Base-by-base conservation (phyloP, 2,888 invertebrate species). In the Odontocerum albicorne region DNA sequence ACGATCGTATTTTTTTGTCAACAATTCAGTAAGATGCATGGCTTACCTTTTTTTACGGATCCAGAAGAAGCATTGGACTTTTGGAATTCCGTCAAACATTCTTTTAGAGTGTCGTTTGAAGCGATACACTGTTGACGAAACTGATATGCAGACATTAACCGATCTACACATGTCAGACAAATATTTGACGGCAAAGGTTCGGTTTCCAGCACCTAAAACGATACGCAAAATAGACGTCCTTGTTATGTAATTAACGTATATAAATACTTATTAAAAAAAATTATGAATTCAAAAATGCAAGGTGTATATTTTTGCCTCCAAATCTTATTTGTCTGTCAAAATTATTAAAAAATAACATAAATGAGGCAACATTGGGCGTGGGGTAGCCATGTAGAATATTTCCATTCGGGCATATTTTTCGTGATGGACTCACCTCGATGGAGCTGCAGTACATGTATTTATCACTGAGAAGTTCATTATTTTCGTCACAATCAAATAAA, bases 341-440 rank as follows among this genome's bases (percentile, higher is more conserved):
- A 53, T 40, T 21, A 49, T 36, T 31, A 75, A 74, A 77, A 77
- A 77, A 77, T 76, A n/a, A n/a, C n/a, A 77, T 76, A 76, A 73
- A 69, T 71, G 69, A 68, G 69, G 65, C 69, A 68, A 73, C 74
- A 75, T 56, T 50, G 72, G 67, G 66, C 51, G 71, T 72, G 70
- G 77, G 77, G 78, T 77, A 77, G 77, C 78, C 77, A 77, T 73
- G 76, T 75, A 74, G 57, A 75, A 74, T 75, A 76, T 77, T 77
- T 76, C 74, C 57, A 42, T 17, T 21, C 38, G 38, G 47, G 47
- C 47, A 47, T n/a, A n/a, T n/a, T n/a, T n/a, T n/a, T n/a, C n/a
- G n/a, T n/a, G n/a, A n/a, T n/a, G n/a, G n/a, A 73, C 74, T 73
- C 72, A 77, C 78, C 74, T 77, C 72, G 62, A 77, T 71, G 66